Base-by-base conservation (phyloP, 2,113 vertebrate genomes). In the Pollachius pollachius region DNA sequence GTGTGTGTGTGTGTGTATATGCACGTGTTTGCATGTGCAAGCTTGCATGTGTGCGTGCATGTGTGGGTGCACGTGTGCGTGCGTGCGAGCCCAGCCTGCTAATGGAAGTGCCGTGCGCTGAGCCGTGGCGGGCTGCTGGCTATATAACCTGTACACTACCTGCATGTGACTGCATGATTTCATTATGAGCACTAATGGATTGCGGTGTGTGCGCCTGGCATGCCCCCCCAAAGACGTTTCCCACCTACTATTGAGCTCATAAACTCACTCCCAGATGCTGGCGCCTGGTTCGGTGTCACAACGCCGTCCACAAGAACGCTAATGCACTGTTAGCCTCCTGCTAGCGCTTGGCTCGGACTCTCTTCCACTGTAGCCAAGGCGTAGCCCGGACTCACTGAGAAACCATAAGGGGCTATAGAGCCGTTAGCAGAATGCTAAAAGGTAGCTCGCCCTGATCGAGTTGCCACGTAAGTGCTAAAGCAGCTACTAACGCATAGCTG, bases 141-240 rank as follows among this genome's bases (percentile, higher is more conserved):
- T 77, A 72, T 57, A 61, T 61, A 61, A 61, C 59, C 77, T 72
- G 77, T 82, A 77, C 72, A 66, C 81, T 79, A 74, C 72, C 70
- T 81, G 73, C 67, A 30, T 27, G 73, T 70, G 84, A 80, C 70
- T 73, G 68, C 68, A 54, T 79, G 82, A 85, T 81, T 82, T 77
- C 59, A 82, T 81, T 84, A 83, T 4, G 41, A 65, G 61, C 74
- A 75, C 66, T 74, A 79, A 75, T 17, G 74, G 72, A 81, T 58
- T 75, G 73, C 65, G 1, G 75, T 62, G 72, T 58, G 68, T 6
- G 30, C 60, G 57, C 54, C 54, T 57, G 54, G 62, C 23, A 5
- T 11, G 76, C 73, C 56, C 73, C 73, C 13, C 60, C 70, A 34
- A 74, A 74, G 68, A 23, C 52, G 57, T 72, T 70, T 37, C 52